phyloP scores from a whole-genome alignment of 1,140 invertebrate genomes.

The Polypedilum vanderplanki region DNA sequence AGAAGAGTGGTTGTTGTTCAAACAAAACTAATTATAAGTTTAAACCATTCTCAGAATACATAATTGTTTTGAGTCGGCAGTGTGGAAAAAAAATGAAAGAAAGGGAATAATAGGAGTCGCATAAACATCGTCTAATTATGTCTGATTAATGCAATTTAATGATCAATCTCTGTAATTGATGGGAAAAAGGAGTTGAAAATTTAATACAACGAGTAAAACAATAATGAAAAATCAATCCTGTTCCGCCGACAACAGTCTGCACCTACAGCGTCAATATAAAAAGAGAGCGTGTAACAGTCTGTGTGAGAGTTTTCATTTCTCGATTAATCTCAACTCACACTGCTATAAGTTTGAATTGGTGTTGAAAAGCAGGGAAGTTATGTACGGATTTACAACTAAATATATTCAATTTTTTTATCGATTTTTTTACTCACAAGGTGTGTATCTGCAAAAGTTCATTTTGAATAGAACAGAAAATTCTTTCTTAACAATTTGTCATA shows the following conservation, averaged over 20 bases:
- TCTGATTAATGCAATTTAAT: slow-evolving; percentile 26
- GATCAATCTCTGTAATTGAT: slow-evolving; percentile 26
- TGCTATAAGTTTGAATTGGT: no score
- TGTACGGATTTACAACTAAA: no score
- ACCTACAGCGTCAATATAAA: not conserved
- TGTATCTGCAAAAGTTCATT: no score
- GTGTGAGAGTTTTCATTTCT: no score
- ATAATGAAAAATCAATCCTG: slow-evolving; percentile 6
- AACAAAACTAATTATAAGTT: slow-evolving; percentile 16
- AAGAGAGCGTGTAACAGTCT: no score
- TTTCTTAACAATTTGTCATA: no score
- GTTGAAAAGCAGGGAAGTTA: no score
- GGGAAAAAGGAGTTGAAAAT: not conserved
- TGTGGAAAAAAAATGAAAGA: not conserved
- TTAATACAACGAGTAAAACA: not conserved
- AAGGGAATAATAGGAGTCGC: not conserved
- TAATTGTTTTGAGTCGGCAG: not conserved
- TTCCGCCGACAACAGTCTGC: not conserved
- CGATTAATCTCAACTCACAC: no score
- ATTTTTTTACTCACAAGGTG: no score
- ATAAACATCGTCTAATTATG: not conserved
- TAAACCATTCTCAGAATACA: not conserved
- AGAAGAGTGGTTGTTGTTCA: no score
- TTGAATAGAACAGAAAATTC: no score
- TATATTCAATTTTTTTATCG: no score